Evolutionary conservation across 2,797 vertebrate species (phyloP).

Genomic region (Botia kubotai): DNA sequence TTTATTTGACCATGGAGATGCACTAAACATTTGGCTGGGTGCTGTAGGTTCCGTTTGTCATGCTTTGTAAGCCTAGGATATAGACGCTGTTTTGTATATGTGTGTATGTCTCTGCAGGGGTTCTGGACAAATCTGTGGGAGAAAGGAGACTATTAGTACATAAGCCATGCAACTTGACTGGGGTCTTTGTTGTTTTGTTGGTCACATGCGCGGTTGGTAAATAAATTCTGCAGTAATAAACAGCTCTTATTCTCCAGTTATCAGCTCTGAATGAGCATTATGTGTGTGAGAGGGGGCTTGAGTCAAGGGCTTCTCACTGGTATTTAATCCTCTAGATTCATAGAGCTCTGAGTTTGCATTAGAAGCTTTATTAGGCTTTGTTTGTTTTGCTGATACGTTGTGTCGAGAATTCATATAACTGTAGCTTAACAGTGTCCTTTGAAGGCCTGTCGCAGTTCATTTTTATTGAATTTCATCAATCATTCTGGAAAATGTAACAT

Average conservation of each 20-base stretch:
- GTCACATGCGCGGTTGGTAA: background rate
- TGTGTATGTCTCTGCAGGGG: background rate
- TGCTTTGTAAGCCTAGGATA: conserved; percentile 14
- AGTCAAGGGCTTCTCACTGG: background rate
- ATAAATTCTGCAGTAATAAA: background rate
- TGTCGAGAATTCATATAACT: conserved; percentile 3
- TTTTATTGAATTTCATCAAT: no score
- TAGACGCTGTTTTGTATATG: background rate
- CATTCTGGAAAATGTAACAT: no score
- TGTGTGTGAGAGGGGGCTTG: background rate
- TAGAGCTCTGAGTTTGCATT: background rate
- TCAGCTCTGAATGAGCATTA: background rate
- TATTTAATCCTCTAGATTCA: conserved; percentile 24
- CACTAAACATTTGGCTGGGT: conserved; percentile 7
- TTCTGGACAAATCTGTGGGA: background rate
- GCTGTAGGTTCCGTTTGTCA: conserved; percentile 6
- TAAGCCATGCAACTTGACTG: background rate
- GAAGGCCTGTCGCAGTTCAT: no score
- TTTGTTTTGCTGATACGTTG: conserved; percentile 19
- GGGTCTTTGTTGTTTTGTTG: background rate
- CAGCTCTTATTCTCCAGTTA: background rate
- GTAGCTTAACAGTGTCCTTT: background rate
- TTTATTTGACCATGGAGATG: conserved; percentile 19
- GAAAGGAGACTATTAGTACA: background rate
- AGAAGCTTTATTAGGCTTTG: background rate